phyloP scores from a whole-genome alignment of 2,113 vertebrate genomes.

The Phoxinus phoxinus region DNA sequence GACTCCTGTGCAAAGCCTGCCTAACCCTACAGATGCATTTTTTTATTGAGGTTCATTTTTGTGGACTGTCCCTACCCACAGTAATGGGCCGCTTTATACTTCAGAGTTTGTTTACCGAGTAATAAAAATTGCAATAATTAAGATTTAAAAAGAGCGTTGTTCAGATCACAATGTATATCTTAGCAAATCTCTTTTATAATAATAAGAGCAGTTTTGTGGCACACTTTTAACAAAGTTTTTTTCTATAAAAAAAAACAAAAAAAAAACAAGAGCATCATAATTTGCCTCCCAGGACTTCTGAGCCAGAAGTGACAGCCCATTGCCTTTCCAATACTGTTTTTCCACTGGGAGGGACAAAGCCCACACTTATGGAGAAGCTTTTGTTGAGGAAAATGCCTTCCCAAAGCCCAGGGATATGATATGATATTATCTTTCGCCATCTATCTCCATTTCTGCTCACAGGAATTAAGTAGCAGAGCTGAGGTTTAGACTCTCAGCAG shows the following conservation, averaged over 20 bases:
- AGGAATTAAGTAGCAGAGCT: neutral
- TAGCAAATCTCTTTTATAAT: neutral
- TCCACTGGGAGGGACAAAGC: constrained; percentile 32
- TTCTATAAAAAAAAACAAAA: neutral
- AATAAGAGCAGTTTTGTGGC: neutral
- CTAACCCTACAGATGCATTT: neutral
- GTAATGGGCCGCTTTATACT: neutral
- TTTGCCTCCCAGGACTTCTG: constrained; percentile 3
- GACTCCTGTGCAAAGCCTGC: constrained; percentile 10
- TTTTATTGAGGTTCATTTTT: neutral
- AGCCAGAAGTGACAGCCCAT: constrained; percentile 34
- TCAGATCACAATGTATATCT: neutral
- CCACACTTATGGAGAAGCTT: constrained; percentile 9
- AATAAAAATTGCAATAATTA: neutral
- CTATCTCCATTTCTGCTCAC: constrained; percentile 10
- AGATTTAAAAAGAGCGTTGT: neutral
- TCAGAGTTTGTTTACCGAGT: neutral
- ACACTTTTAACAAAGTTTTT: no score
- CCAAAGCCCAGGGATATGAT: constrained; percentile 23
- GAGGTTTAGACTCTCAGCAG: neutral
- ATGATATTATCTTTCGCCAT: constrained; percentile 37
- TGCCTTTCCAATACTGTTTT: constrained; percentile 26
- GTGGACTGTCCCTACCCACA: neutral
- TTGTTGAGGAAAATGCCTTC: constrained; percentile 37
- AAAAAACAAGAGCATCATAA: neutral